These are phyloP conservation scores for Cheumatopsyche charites DNA, from an alignment of 1,140 invertebrate species.

Conservation along the genomic window DNA sequence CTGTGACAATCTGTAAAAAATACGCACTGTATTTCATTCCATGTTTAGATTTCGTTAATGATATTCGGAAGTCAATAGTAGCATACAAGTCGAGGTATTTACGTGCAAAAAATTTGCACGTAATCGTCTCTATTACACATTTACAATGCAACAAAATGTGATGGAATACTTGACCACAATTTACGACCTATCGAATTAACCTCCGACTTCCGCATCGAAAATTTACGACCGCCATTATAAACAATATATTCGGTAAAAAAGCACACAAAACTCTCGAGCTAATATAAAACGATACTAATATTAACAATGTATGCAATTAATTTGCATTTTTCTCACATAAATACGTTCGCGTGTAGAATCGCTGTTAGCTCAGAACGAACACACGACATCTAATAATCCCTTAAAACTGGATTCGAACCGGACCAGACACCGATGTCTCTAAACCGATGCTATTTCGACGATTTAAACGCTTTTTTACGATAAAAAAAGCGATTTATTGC, in stretches of 20 bases:
- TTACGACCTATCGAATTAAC: constrained; percentile 15
- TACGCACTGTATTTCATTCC: too few relatives aligned
- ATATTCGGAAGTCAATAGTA: too few relatives aligned
- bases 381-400: constrained; percentile 35
- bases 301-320: constrained; percentile 29
- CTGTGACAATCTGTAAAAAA: too few relatives aligned
- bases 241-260: too few relatives aligned
- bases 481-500: constrained; percentile 21
- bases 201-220: background rate
- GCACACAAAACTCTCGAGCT: too few relatives aligned
- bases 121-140: constrained; percentile 1
- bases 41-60: too few relatives aligned
- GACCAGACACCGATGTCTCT: constrained; percentile 34
- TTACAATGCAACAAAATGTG: background rate
- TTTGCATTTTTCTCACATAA: constrained; percentile 39
- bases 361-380: constrained; percentile 10
- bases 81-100: too few relatives aligned
- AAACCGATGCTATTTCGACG: background rate
- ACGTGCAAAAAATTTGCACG: too few relatives aligned
- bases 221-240: background rate
- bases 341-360: constrained; percentile 28
- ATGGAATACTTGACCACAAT: background rate
- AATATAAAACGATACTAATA: background rate
- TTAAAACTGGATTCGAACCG: constrained; percentile 26
- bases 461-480: constrained; percentile 5